Evolutionary conservation across 2,888 invertebrate genomes (phyloP).

Genomic region (Mylabris sibirica): DNA sequence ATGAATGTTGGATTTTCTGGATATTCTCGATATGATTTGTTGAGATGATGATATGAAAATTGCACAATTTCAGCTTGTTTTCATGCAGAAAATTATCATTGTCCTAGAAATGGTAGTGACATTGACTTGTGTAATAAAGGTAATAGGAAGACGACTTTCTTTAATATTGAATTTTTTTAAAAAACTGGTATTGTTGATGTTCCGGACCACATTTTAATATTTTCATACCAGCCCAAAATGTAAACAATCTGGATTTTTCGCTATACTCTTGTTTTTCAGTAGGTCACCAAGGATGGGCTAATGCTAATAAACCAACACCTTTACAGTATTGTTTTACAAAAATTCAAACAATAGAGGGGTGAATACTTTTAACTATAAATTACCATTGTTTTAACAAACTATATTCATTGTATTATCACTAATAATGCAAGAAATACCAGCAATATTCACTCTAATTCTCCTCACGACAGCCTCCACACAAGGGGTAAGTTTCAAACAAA

Average conservation of each 20-base stretch:
- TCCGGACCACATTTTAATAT: slow-evolving; percentile 40
- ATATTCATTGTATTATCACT: slow-evolving; percentile 7
- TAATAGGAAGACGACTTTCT: background rate
- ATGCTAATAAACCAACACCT: slow-evolving; percentile 34
- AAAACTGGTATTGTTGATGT: slow-evolving; percentile 17
- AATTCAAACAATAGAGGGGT: slow-evolving; percentile 23
- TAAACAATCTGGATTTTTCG: slow-evolving; percentile 37
- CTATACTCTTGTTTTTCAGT: slow-evolving; percentile 43
- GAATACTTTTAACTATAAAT: slow-evolving; percentile 24
- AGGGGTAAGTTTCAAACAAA: background rate
- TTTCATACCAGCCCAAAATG: slow-evolving; percentile 27
- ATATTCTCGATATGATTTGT: background rate
- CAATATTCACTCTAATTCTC: background rate
- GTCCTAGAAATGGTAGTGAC: background rate
- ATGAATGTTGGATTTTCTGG: background rate
- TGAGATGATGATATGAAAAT: background rate
- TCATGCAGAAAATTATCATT: background rate
- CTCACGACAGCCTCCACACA: background rate
- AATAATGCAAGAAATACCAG: background rate
- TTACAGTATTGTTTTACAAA: slow-evolving; percentile 27
- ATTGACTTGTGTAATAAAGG: background rate
- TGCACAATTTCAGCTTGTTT: background rate
- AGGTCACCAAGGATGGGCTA: slow-evolving; percentile 48
- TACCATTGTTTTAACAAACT: slow-evolving; percentile 19
- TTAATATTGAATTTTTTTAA: background rate